These are phyloP conservation scores for Gymnoscopelus microlampas DNA, from an alignment of 2,797 vertebrate species.

Conservation along the genomic window DNA sequence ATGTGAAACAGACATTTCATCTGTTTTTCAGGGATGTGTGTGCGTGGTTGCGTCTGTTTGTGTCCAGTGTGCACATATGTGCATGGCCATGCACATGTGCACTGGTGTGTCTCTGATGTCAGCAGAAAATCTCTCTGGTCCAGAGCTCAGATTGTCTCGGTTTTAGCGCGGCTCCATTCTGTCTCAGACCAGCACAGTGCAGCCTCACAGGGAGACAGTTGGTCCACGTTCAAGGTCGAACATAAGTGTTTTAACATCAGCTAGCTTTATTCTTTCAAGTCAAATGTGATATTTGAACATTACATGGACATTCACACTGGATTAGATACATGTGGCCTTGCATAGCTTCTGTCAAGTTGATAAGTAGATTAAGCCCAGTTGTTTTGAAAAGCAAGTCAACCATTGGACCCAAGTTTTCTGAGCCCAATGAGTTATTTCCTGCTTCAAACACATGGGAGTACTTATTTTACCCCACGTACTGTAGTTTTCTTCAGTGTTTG, in stretches of 20 bases:
- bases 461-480: not conserved
- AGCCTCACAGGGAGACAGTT: not conserved
- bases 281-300: not conserved
- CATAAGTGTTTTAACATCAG: not conserved
- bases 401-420: not conserved
- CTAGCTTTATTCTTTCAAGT: not conserved
- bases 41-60: not conserved
- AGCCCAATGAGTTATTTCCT: not conserved
- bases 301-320: not conserved
- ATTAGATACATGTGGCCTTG: not conserved
- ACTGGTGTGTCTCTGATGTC: not conserved
- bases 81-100: not conserved
- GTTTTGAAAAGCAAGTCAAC: conserved; percentile 3
- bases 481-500: not conserved
- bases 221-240: conserved; percentile 1
- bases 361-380: not conserved
- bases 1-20: no score
- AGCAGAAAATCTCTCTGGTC: not conserved
- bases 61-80: not conserved
- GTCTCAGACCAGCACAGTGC: not conserved
- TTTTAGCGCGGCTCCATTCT: not conserved
- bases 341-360: not conserved
- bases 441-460: not conserved
- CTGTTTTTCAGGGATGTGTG: not conserved
- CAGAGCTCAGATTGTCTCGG: not conserved